Base-by-base conservation (phyloP, 2,888 invertebrate species). In the Omphaloscelis lunosa region DNA sequence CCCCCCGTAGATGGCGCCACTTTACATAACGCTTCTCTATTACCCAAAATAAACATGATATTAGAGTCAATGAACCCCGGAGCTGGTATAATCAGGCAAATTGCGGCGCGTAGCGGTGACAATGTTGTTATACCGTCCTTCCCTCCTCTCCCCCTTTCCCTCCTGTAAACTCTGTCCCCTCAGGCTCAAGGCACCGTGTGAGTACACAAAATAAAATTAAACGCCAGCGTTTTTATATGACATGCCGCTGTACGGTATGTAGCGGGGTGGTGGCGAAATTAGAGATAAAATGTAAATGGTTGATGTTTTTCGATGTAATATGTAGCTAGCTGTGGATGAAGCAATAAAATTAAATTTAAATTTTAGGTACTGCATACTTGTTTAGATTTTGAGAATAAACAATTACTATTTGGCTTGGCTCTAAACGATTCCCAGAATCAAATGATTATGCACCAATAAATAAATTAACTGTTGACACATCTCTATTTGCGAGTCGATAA, bases 151-250 rank as follows among this genome's bases (percentile, higher is more conserved):
- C 59, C 29, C 23, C 29, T n/a, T n/a, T 34, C 27, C 70, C 53
- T 7, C n/a, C 79, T 75, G 71, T 20, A 72, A 20, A 51, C 51
- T 56, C 41, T 59, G 68, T 62, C 34, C 84, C 72, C 72, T 59
- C 74, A 74, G 45, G 67, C 63, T 72, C 23, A 72, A 75, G 74
- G 66, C 69, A 72, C 80, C 79, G 83, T 85, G 83, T 86, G 84
- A 86, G 87, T 83, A 88, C 86, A 89, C 86, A 88, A 88, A 90
- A 90, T 89, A 88, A 88, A 91, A 90, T 90, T 89, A 90, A 89
- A 88, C 83, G 83, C 74, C 75, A 80, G 74, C 79, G 82, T 86
- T 91, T 90, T 90, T 89, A 82, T 89, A 86, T 82, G 80, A 83
- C 75, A 58, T 15, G 78, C 8, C 20, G 82, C 12, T 4, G 58